phyloP scores from a whole-genome alignment of 2,888 invertebrate species.

The Meliscaeva auricollis region DNA sequence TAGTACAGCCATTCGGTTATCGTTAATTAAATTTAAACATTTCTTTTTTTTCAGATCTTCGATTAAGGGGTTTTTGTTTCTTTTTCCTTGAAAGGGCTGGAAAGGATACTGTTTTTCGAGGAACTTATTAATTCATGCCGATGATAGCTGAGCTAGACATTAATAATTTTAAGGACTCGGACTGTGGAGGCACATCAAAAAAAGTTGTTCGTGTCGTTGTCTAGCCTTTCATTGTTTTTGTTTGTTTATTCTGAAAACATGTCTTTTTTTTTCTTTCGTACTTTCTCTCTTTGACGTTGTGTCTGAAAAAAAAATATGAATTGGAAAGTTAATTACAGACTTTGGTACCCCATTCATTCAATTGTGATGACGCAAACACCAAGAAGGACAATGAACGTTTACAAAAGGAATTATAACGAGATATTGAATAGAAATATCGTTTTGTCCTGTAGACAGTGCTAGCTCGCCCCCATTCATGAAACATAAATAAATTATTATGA shows the following conservation, averaged over 20 bases:
- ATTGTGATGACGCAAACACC: conserved; percentile 20
- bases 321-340: conserved; percentile 61
- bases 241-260: conserved; percentile 31
- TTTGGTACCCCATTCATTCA: too few species aligned
- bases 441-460: conserved; percentile 7
- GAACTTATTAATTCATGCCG: conserved; percentile 70
- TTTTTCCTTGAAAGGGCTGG: neutral
- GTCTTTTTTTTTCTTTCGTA: neutral
- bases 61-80: conserved; percentile 45
- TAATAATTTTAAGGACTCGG: conserved; percentile 35
- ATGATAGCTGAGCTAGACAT: conserved; percentile 63
- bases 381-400: conserved; percentile 19
- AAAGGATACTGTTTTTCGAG: conserved; percentile 28
- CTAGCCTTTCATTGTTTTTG: conserved; percentile 46
- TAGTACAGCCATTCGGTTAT: conserved; percentile 30
- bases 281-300: neutral
- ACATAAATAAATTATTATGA: conserved; percentile 9
- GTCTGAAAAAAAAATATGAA: conserved; percentile 48
- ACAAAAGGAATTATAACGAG: conserved; percentile 8
- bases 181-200: neutral
- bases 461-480: conserved; percentile 6
- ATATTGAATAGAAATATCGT: too few species aligned
- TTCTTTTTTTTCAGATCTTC: conserved; percentile 14
- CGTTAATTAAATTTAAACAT: conserved; percentile 68
- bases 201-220: conserved; percentile 6